These are phyloP conservation scores for Paramacrobiotus metropolitanus DNA, from an alignment of 1,140 invertebrate species.

Conservation along the genomic window DNA sequence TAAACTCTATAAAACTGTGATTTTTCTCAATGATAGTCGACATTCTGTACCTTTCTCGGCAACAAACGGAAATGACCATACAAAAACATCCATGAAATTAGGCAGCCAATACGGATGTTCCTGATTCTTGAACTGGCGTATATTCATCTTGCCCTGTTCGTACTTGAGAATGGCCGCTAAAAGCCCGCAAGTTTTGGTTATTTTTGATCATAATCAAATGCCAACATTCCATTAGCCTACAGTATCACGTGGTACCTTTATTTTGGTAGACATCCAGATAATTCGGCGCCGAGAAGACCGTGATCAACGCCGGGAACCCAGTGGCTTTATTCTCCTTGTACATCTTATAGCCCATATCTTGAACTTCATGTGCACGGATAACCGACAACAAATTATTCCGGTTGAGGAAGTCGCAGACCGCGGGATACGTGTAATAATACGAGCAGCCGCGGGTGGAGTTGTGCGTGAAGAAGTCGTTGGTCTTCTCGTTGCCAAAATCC, in stretches of 20 bases:
- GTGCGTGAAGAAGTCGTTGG: constrained; percentile 97
- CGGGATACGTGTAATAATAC: constrained; percentile 99
- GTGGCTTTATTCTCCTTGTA: constrained; percentile 99
- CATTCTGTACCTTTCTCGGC: constrained; percentile 75
- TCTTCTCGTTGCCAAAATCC: constrained; percentile 99
- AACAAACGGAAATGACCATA: constrained; percentile 98
- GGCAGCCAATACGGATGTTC: constrained; percentile 99
- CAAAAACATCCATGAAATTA: constrained; percentile 99
- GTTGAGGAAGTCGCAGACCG: constrained; percentile 99
- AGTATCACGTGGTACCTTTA: constrained; percentile 48
- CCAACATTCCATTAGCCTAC: too few relatives aligned
- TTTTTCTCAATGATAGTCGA: too few relatives aligned
- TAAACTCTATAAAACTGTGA: constrained; percentile 7
- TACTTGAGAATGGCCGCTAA: constrained; percentile 94
- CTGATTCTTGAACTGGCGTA: constrained; percentile 98
- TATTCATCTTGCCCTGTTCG: constrained; percentile 99
- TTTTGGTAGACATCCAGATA: constrained; percentile 99
- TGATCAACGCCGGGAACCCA: constrained; percentile 97
- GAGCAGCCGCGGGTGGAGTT: constrained; percentile 99
- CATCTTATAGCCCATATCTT: constrained; percentile 99
- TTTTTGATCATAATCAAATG: too few relatives aligned
- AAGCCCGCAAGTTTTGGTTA: too few relatives aligned
- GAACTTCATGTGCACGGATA: constrained; percentile 98
- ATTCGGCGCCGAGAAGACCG: constrained; percentile 99
- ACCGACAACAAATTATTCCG: constrained; percentile 99